Base-by-base conservation (phyloP, 2,797 vertebrate species). In the Hoplostethus mediterraneus region DNA sequence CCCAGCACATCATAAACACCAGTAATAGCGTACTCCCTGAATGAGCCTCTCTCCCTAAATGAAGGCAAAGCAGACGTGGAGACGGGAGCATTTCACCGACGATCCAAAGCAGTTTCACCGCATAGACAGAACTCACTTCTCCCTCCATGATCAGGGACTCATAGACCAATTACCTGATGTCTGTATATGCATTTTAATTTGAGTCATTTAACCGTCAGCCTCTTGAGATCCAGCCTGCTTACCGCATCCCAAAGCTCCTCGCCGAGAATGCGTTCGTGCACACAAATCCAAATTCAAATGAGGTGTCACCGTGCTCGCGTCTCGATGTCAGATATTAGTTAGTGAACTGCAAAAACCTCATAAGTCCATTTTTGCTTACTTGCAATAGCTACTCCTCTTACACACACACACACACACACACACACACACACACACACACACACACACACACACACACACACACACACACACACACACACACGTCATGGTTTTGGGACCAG, bases 141-240 rank as follows among this genome's bases (percentile, higher is more conserved):
- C n/a, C 28, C 49, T 33, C 28, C 44, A 2, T 47, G 14, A 54
- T 54, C 25, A 16, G 31, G 28, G 21, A 77, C 63, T 82, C 71
- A 31, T 71, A 73, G 55, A 71, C 66, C 58, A 69, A 80, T 79
- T 80, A 72, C 21, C 45, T 17, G 33, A 54, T 45, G 61, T 67
- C 68, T 79, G 33, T 33, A 14, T 65, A 33, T 75, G 56, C 68
- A 67, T 77, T 78, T 73, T 53, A 65, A 73, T 80, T 75, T 16
- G 56, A 64, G 42, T 77, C 53, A 3, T 2, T 36, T 52, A 14
- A 47, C 44, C 12, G 28, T 10, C 54, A 31, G 52, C 72, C 52
- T 21, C 59, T 45, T 63, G 12, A 42, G 30, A 73, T 48, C 47
- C 36, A 17, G 17, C 7, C 64, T 66, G 49, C 49, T 71, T 57